phyloP scores from a whole-genome alignment of 2,888 invertebrate genomes.

The Drosophila glabriapex region DNA sequence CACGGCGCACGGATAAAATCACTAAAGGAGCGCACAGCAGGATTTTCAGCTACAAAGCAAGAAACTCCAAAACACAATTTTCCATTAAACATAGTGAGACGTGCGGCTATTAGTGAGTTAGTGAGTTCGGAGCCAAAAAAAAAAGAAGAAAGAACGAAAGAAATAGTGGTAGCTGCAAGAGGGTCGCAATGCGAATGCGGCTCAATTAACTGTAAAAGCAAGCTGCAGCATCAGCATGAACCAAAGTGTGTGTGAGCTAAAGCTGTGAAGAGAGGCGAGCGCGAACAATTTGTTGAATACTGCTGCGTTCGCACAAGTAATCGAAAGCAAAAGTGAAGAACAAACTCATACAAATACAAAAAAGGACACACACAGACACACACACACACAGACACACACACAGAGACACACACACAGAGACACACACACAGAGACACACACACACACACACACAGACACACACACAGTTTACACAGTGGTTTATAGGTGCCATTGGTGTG shows the following conservation, averaged over 20 bases:
- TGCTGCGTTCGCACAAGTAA: slow-evolving; percentile 38
- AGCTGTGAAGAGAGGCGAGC: slow-evolving; percentile 41
- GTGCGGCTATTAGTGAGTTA: slow-evolving; percentile 30
- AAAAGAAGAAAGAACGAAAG: background rate
- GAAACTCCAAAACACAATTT: slow-evolving; percentile 16
- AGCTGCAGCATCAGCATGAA: slow-evolving; percentile 34
- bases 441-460: slow-evolving; percentile 13
- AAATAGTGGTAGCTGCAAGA: slow-evolving; percentile 28
- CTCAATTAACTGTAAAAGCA: slow-evolving; percentile 73
- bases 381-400: slow-evolving; percentile 1
- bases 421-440: slow-evolving; percentile 1
- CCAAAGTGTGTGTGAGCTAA: slow-evolving; percentile 31
- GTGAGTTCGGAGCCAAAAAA: slow-evolving; percentile 14
- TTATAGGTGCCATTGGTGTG: slow-evolving; percentile 7
- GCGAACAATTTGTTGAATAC: slow-evolving; percentile 80
- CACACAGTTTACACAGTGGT: slow-evolving; percentile 8
- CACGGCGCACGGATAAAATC: slow-evolving; percentile 73
- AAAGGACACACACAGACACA: slow-evolving; percentile 7
- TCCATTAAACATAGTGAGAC: slow-evolving; percentile 26
- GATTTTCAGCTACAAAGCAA: slow-evolving; percentile 7
- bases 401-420: slow-evolving; percentile 9
- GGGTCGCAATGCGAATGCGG: slow-evolving; percentile 46
- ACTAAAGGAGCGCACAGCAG: slow-evolving; percentile 33
- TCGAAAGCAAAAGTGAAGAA: slow-evolving; percentile 71
- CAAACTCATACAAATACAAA: slow-evolving; percentile 13